Percentiles rank a stretch among this genome's conserved stretches.
phyloP scores from a whole-genome alignment of 2,888 invertebrate species.

The Notocelia uddmanniana region DNA sequence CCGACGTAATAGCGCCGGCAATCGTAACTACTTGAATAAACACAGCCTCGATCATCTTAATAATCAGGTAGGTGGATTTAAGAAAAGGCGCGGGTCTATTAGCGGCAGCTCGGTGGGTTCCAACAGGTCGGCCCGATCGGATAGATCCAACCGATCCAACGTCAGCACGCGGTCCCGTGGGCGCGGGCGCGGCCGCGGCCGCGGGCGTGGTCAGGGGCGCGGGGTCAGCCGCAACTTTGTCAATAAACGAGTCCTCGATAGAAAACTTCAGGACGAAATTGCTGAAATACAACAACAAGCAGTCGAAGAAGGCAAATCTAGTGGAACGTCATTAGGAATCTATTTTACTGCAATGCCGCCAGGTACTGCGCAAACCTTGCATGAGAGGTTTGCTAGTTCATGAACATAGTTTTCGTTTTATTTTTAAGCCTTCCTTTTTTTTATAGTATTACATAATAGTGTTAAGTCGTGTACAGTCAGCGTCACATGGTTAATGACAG shows the following conservation, averaged over 20 bases:
- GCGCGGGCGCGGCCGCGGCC: constrained; percentile 73
- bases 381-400: constrained; percentile 77
- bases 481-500: no score
- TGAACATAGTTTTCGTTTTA: constrained; percentile 48
- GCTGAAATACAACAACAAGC: constrained; percentile 78
- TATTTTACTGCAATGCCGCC: constrained; percentile 76
- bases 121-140: constrained; percentile 61
- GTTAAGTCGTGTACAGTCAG: background rate
- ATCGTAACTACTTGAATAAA: constrained; percentile 71
- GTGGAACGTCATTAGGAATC: constrained; percentile 63
- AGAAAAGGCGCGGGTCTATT: constrained; percentile 71
- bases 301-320: constrained; percentile 53
- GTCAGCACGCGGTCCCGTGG: constrained; percentile 63
- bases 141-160: constrained; percentile 66
- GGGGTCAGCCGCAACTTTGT: constrained; percentile 74
- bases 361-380: constrained; percentile 73
- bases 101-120: constrained; percentile 80
- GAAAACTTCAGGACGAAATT: constrained; percentile 78
- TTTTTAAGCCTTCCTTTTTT: constrained; percentile 14
- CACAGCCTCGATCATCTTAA: constrained; percentile 75
- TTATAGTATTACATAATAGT: background rate
- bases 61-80: constrained; percentile 71
- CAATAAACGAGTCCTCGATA: constrained; percentile 75
- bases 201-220: constrained; percentile 70
- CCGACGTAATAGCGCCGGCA: constrained; percentile 78